Conservation (phyloP, 2,797 vertebrate species). For the Varecia variegata region DNA sequence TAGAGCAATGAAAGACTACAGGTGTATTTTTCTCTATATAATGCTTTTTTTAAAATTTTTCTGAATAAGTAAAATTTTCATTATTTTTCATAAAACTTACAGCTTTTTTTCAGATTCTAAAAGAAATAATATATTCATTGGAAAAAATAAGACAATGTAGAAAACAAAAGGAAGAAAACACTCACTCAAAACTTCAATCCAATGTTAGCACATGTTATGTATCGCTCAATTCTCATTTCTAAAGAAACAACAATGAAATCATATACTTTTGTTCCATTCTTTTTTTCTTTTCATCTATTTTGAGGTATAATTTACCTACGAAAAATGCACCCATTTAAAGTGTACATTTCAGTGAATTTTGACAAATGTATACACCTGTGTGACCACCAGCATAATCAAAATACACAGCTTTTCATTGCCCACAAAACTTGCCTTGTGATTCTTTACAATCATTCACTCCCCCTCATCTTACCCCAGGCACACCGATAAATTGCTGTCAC, state of each 20-base stretch:
- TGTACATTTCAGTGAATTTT: slow-evolving; percentile 22
- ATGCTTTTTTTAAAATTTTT: background rate
- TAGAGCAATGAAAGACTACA: background rate
- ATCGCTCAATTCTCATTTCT: background rate
- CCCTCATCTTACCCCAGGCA: background rate
- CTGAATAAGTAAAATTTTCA: background rate
- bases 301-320: background rate
- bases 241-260: background rate
- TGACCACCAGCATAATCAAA: background rate
- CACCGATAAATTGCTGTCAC: background rate
- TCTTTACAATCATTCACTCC: background rate
- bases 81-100: background rate
- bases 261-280: background rate
- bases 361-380: background rate
- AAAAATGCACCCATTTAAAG: background rate
- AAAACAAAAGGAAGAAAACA: background rate
- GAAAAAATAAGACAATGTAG: background rate
- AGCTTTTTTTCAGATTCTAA: background rate
- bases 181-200: background rate
- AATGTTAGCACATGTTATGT: background rate
- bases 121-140: background rate
- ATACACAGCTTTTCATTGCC: background rate
- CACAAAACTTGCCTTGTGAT: background rate
- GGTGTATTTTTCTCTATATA: background rate
- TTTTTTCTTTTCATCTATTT: background rate